Conservation (phyloP, 1,140 invertebrate genomes). For the Vanessa tameamea region DNA sequence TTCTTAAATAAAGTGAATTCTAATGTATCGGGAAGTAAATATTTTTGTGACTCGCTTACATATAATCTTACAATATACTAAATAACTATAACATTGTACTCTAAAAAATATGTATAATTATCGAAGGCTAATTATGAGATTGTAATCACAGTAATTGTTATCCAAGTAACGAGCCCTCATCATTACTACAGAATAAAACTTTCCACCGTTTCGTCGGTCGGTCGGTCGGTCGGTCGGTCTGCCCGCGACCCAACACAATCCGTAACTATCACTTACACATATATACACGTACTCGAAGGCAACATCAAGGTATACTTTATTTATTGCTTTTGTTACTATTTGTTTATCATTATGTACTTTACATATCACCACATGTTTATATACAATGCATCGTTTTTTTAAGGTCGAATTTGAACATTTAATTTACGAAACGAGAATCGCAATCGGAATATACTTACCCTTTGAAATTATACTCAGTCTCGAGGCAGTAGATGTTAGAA, state of each 20-base stretch:
- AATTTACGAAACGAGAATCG: constrained; percentile 50
- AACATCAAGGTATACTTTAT: constrained; percentile 80
- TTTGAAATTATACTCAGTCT: constrained; percentile 65
- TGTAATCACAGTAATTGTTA: constrained; percentile 80
- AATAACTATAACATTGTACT: constrained; percentile 81
- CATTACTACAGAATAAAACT: constrained; percentile 71
- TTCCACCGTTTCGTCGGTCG: constrained; percentile 43
- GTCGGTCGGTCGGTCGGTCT: constrained; percentile 39
- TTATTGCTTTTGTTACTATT: constrained; percentile 79
- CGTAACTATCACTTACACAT: constrained; percentile 57
- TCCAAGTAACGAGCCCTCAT: constrained; percentile 77
- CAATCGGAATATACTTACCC: constrained; percentile 38
- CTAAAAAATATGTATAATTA: constrained; percentile 81
- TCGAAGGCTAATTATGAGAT: constrained; percentile 79
- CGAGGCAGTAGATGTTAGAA: constrained; percentile 57
- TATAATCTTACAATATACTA: constrained; percentile 75
- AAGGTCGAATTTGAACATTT: constrained; percentile 65
- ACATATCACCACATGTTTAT: constrained; percentile 76
- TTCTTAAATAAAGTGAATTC: constrained; percentile 75
- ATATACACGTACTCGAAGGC: constrained; percentile 72
- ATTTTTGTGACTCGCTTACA: constrained; percentile 78
- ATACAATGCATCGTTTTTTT: constrained; percentile 62
- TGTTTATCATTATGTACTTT: constrained; percentile 74
- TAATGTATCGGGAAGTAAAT: constrained; percentile 75
- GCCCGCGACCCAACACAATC: constrained; percentile 57